Evolutionary conservation across 1,140 invertebrate genomes (phyloP).

Genomic region (Nymphalis io): DNA sequence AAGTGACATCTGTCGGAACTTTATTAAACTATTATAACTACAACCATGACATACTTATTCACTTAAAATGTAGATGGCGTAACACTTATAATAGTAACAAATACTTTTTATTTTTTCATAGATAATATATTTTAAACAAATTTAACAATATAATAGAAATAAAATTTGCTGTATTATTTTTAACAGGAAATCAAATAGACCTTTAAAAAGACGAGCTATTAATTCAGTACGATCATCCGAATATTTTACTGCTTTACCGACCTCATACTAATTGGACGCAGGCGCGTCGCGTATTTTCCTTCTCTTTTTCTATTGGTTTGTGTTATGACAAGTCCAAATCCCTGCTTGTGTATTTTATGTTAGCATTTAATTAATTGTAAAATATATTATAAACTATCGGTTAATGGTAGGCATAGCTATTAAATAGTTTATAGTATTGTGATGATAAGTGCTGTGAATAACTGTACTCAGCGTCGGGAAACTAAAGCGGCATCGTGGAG

Average conservation of each 20-base stretch:
- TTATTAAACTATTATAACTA: background rate
- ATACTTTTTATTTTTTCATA: background rate
- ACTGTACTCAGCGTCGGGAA: slow-evolving; percentile 77
- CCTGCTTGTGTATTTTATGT: slow-evolving; percentile 75
- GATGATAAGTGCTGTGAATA: slow-evolving; percentile 80
- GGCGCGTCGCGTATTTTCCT: slow-evolving; percentile 66
- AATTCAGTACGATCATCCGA: slow-evolving; percentile 26
- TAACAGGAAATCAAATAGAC: background rate
- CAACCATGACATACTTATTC: background rate
- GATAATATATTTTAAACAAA: background rate
- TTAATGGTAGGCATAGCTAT: slow-evolving; percentile 71
- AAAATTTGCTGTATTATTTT: background rate
- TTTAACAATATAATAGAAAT: background rate
- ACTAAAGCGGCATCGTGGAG: slow-evolving; percentile 80
- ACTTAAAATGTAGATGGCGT: background rate
- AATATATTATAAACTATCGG: slow-evolving; percentile 53
- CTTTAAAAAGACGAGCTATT: background rate
- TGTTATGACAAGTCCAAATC: slow-evolving; percentile 76
- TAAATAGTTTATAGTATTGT: slow-evolving; percentile 73
- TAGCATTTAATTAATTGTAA: slow-evolving; percentile 59
- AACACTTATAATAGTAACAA: background rate
- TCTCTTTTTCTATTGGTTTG: slow-evolving; percentile 77
- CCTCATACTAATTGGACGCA: slow-evolving; percentile 58
- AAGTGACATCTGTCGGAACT: background rate
- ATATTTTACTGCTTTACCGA: slow-evolving; percentile 65